Evolutionary conservation across 2,113 vertebrate genomes (phyloP).

Genomic region (Cariama cristata): DNA sequence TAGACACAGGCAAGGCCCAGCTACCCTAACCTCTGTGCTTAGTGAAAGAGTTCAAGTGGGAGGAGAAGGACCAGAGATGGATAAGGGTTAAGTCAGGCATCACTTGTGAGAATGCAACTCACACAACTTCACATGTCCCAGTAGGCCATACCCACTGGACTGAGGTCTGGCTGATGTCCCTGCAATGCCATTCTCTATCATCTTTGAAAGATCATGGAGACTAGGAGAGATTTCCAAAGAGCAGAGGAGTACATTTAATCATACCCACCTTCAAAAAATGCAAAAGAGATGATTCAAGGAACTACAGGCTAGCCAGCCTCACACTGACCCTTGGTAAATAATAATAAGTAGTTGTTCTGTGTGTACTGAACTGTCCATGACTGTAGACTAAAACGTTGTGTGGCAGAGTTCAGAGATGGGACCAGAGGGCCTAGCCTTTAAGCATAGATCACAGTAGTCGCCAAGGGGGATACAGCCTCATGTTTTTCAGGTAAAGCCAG

Average conservation of each 20-base stretch:
- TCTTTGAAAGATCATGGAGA: too few species aligned
- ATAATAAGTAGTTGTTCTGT: neutral
- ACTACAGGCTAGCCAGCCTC: too few species aligned
- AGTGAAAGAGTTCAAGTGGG: neutral
- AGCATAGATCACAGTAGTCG: neutral
- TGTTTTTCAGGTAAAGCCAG: neutral
- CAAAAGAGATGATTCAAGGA: too few species aligned
- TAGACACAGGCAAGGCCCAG: neutral
- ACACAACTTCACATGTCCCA: neutral
- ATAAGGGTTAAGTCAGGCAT: neutral
- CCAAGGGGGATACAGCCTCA: neutral
- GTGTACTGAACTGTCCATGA: neutral
- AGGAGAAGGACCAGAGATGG: neutral
- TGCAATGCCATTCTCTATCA: too few species aligned
- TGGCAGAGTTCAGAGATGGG: neutral
- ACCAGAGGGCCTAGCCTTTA: neutral
- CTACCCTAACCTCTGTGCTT: neutral
- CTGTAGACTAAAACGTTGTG: fast-evolving
- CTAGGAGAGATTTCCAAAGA: too few species aligned
- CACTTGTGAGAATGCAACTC: neutral
- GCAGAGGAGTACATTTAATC: too few species aligned
- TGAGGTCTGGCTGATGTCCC: neutral
- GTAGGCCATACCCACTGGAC: neutral
- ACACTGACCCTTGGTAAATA: neutral
- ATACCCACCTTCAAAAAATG: too few species aligned